These are phyloP conservation scores for Pogonognathellus flavescens DNA, from an alignment of 1,140 invertebrate genomes.

Conservation along the genomic window DNA sequence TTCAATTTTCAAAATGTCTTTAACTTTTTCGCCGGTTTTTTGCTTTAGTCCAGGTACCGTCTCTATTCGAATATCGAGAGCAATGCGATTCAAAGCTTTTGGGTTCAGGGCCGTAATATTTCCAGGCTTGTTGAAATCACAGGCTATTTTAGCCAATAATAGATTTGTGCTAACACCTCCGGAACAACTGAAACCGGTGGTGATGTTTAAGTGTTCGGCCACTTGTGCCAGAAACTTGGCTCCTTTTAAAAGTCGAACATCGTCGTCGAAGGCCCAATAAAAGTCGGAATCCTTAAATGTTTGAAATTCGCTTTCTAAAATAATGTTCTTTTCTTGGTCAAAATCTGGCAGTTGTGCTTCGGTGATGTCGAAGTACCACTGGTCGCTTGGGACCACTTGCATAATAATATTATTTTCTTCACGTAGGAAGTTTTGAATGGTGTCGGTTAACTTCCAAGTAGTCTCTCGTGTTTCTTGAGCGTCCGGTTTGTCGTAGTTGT, in stretches of 20 bases:
- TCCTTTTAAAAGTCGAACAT: not conserved
- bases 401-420: not conserved
- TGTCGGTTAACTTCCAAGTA: not conserved
- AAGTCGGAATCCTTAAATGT: not conserved
- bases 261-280: not conserved
- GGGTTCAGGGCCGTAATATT: not conserved
- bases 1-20: not conserved
- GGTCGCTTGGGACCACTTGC: not conserved
- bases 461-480: not conserved
- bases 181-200: not conserved
- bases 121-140: not conserved
- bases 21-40: not conserved
- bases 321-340: not conserved
- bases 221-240: not conserved
- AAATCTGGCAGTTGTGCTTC: not conserved
- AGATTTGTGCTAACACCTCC: not conserved
- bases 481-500: conserved; percentile 3
- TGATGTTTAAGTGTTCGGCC: not conserved
- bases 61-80: not conserved
- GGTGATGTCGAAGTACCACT: not conserved
- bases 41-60: not conserved
- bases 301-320: not conserved
- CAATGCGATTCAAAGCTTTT: not conserved
- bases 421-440: not conserved
- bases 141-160: not conserved